Conservation (phyloP, 2,113 vertebrate genomes). For the Sterna hirundo region DNA sequence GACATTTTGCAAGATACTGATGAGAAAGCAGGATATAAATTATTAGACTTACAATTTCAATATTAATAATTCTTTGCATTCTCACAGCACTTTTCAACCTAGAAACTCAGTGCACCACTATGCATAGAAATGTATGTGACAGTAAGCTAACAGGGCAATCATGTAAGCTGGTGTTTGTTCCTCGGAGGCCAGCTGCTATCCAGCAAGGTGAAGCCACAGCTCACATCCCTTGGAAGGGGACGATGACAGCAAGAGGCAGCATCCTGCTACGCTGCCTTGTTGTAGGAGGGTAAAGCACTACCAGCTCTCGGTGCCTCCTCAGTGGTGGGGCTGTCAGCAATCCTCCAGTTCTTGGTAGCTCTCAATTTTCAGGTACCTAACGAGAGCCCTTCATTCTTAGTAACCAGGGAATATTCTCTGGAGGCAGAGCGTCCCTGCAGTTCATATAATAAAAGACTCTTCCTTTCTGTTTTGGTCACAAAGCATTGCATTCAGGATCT, state of each 20-base stretch:
- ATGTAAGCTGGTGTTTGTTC: not conserved
- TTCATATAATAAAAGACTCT: not conserved
- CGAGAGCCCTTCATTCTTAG: not conserved
- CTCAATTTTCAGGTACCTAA: not conserved
- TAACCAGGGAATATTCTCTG: not conserved
- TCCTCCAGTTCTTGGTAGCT: not conserved
- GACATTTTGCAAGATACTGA: not conserved
- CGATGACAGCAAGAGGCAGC: not conserved
- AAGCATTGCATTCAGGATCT: not conserved
- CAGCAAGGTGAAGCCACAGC: not conserved
- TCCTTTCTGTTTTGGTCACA: not conserved
- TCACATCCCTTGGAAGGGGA: not conserved
- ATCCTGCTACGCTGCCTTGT: not conserved
- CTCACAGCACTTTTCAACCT: not conserved
- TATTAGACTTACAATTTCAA: not conserved
- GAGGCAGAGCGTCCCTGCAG: not conserved
- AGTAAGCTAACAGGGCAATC: not conserved
- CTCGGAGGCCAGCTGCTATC: not conserved
- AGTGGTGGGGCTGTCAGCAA: not conserved
- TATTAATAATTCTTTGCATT: constrained; percentile 7
- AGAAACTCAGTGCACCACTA: not conserved
- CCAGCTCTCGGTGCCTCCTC: not conserved
- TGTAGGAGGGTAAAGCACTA: not conserved
- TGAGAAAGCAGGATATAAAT: not conserved
- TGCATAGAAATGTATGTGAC: not conserved